Evolutionary conservation across 2,113 vertebrate species (phyloP).

Genomic region (Anthoscopus minutus): DNA sequence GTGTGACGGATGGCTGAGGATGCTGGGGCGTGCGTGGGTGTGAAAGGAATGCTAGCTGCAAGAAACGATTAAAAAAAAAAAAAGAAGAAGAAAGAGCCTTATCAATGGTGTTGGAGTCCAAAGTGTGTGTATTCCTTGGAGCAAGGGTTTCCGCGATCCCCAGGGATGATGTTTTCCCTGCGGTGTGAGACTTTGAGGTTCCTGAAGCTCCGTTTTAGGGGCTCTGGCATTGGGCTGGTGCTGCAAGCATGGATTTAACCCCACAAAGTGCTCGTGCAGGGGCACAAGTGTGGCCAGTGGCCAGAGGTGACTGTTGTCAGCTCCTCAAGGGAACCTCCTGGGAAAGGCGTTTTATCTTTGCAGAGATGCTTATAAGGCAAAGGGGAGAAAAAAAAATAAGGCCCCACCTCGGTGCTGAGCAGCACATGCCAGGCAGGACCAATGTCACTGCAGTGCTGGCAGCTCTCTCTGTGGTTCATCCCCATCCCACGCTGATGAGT

Average conservation of each 20-base stretch:
- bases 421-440: not conserved
- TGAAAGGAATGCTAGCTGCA: slow-evolving; percentile 25
- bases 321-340: not conserved
- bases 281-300: not conserved
- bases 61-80: not conserved
- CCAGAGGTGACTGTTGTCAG: fast-evolving
- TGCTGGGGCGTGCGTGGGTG: slow-evolving; percentile 24
- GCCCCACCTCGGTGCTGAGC: not conserved
- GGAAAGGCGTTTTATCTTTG: not conserved
- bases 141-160: not conserved
- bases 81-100: not conserved
- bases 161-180: not conserved
- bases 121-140: not conserved
- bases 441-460: fast-evolving
- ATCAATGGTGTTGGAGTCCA: not conserved
- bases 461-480: fast-evolving
- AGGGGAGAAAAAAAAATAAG: not conserved
- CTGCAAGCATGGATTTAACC: not conserved
- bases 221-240: not conserved
- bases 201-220: not conserved
- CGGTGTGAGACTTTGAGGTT: not conserved
- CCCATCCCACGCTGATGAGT: fast-evolving
- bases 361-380: not conserved
- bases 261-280: fast-evolving
- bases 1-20: slow-evolving; percentile 27